Evolutionary conservation across 2,888 invertebrate species (phyloP), one percentile per base, ranked within the genome.

Genomic region (Asteroscopus sphinx): DNA sequence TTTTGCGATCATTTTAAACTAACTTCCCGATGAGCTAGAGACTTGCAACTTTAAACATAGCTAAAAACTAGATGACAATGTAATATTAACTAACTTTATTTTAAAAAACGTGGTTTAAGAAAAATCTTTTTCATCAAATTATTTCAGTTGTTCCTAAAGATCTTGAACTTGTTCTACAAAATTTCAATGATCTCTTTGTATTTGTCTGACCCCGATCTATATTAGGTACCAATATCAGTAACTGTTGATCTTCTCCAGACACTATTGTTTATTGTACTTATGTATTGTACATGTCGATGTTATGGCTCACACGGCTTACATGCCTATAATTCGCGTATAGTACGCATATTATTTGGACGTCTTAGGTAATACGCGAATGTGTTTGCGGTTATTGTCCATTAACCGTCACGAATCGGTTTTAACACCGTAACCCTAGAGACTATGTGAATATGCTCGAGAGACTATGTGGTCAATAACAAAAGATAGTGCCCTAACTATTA

Each of bases 381-480:
- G 21, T 30, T 30, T 8, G n/a, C 21, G 21, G 36, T 25, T 42
- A 42, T 47, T 21, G 37, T 17, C 13, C n/a, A 11, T 44, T 40
- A n/a, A 25, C 40, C 40, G 15, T 49, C 8, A 36, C 36, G 25
- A 59, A 65, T 66, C n/a, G 16, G 36, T 53, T 45, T 30, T n/a
- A 59, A 44, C 35, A 17, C 30, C 36, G 35, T 13, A 53, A 44
- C 35, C 15, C 30, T n/a, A n/a, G n/a, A n/a, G n/a, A n/a, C n/a
- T n/a, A n/a, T n/a, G n/a, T n/a, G n/a, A n/a, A n/a, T n/a, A n/a
- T n/a, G n/a, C n/a, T n/a, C n/a, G n/a, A n/a, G n/a, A n/a, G n/a
- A n/a, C n/a, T n/a, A n/a, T n/a, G n/a, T n/a, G n/a, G n/a, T n/a
- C n/a, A n/a, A n/a, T n/a, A n/a, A n/a, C n/a, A n/a, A 51, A 63